phyloP scores from a whole-genome alignment of 2,113 vertebrate genomes.

The Leptosomus discolor region DNA sequence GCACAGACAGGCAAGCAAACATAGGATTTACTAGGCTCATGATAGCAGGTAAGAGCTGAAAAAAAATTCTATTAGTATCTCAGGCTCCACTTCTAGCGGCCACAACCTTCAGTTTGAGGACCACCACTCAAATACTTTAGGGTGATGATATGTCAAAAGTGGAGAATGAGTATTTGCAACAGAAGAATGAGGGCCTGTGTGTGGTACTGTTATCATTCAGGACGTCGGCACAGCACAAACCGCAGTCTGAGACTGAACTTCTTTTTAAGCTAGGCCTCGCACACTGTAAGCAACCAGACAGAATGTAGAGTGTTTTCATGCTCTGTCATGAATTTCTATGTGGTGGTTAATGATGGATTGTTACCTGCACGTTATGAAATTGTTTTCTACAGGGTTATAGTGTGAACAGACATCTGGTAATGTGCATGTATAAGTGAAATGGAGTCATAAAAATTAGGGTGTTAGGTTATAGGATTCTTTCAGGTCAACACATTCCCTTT shows the following conservation, averaged over 20 bases:
- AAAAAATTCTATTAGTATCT: background rate
- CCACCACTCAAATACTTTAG: conserved; percentile 4
- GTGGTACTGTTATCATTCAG: background rate
- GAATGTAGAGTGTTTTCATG: background rate
- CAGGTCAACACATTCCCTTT: background rate
- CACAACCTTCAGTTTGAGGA: background rate
- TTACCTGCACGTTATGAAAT: background rate
- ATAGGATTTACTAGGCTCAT: background rate
- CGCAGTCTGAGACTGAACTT: background rate
- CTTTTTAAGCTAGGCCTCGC: background rate
- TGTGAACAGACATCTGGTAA: conserved; percentile 16
- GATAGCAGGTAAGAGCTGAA: background rate
- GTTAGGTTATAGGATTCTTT: background rate
- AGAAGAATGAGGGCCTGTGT: background rate
- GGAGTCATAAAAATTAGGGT: conserved; percentile 5
- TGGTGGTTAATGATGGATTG: conserved; percentile 30
- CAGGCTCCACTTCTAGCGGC: background rate
- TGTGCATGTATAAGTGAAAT: background rate
- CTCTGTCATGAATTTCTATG: conserved; percentile 43
- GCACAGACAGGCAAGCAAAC: background rate
- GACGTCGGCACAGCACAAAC: background rate
- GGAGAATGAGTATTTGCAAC: background rate
- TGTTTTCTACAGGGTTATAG: conserved; percentile 16
- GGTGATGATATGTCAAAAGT: background rate
- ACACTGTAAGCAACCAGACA: background rate